Evolutionary conservation across 2,797 vertebrate species (phyloP), one percentile per base, ranked within the genome.

Genomic region (Tokudaia muenninki): DNA sequence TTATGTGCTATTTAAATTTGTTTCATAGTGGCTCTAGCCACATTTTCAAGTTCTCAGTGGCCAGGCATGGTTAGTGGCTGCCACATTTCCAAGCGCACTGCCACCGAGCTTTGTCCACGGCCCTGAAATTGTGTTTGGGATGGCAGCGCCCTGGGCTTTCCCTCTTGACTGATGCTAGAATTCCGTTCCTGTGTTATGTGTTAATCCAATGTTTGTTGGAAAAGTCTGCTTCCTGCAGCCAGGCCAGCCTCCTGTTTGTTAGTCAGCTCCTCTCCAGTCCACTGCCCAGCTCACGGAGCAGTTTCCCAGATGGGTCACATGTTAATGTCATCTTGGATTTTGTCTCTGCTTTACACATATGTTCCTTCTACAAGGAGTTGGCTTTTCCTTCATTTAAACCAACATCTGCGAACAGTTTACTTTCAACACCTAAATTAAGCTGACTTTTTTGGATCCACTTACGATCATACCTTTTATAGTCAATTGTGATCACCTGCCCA

Each of bases 381-480:
- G 37, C 31, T 72, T 92, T 81, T 55, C 65, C n/a, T 37, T 47
- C 55, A 11, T 94, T 77, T 83, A 79, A 88, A 19, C 47, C 72
- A 92, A 29, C 17, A 70, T 57, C 79, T 94, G 37, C 61, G 41
- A 95, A 82, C 79, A 88, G 6, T 52, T 50, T 89, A 26, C 7
- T 65, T 29, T 87, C 94, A 52, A 67, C 1, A 65, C 82, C 47
- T 31, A 84, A 82, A 79, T 57, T 92, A 83, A 95, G 50, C 59
- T 63, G 79, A 78, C 87, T 79, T 87, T 44, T 12, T 92, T 90
- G 57, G 59, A 92, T 92, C 6, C 47, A 37, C 55, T 94, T 90
- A 37, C 1, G 34, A 79, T 83, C 47, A 2, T 14, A 37, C 41
- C 16, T 95, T 91, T 79, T 61, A 94, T 70, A 86, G 50, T 72